Conservation (phyloP, 1,140 invertebrate genomes). For the Cyphomyrmex costatus region DNA sequence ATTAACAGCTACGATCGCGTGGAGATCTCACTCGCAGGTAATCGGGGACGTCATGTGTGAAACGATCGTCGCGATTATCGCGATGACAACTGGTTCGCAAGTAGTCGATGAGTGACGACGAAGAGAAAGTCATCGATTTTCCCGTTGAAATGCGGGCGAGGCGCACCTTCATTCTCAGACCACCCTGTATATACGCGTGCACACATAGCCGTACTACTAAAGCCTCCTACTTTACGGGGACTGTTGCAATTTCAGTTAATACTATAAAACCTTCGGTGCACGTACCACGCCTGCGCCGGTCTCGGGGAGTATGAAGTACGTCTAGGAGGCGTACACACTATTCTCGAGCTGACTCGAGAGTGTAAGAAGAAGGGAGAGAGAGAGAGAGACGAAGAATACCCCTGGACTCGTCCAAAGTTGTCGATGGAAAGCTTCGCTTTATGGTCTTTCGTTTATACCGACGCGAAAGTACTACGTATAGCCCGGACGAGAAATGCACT, state of each 20-base stretch:
- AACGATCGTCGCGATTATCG: conserved; percentile 3
- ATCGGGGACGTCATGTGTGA: background rate
- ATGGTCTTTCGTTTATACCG: conserved; percentile 64
- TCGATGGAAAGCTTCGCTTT: conserved; percentile 72
- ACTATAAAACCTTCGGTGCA: conserved; percentile 82
- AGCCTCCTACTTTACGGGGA: conserved; percentile 77
- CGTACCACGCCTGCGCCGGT: conserved; percentile 59
- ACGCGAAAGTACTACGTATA: conserved; percentile 28
- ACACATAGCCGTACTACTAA: conserved; percentile 48
- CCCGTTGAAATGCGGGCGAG: conserved; percentile 22
- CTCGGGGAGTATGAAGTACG: conserved; percentile 26
- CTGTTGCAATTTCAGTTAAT: conserved; percentile 84
- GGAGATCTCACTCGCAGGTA: background rate
- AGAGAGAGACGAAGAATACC: conserved; percentile 31
- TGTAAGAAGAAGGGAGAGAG: background rate
- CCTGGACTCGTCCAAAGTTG: conserved; percentile 67
- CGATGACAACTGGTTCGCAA: background rate
- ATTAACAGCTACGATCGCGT: background rate
- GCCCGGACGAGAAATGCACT: conserved; percentile 12
- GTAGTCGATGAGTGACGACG: background rate
- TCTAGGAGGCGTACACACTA: conserved; percentile 37
- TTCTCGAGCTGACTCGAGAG: conserved; percentile 9
- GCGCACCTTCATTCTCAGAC: conserved; percentile 13
- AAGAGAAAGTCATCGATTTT: conserved; percentile 47
- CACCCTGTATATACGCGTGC: conserved; percentile 64